Base-by-base conservation (phyloP, 2,113 vertebrate genomes). In the Puffinus mauretanicus region DNA sequence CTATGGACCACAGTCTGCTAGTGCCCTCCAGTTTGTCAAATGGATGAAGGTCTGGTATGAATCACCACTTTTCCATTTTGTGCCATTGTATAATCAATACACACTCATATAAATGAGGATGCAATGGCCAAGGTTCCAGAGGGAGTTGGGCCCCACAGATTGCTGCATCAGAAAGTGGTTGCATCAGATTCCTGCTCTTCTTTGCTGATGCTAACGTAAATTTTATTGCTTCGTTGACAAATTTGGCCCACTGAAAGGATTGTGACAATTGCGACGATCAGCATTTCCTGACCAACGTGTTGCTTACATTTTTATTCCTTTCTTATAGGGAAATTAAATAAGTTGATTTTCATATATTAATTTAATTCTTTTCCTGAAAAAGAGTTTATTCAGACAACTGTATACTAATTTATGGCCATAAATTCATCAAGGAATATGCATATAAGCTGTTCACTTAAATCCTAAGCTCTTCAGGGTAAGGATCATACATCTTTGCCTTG, bases 11-110 rank as follows among this genome's bases (percentile, higher is more conserved):
- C 64, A 67, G 36, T 52, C 34, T 81, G 44, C 71, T 83, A 47
- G 55, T 82, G 80, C 77, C 92, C 92, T 97, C 83, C 76, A 85
- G 90, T 85, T 83, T 88, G 70, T 90, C 47, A 91, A 69, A 86
- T 54, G 76, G 87, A 94, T 66, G 88, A 58, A 86, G 42, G 52
- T 90, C 85, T 89, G 44, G 83, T 93, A 93, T 90, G 93, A 97
- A 94, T 94, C 92, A 96, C 34, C 79, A 91, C 77, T 92, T 87
- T 94, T 91, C 52, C 83, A 72, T 94, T 94, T 96, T 89, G 93
- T 87, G 83, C 86, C 91, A 95, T 8, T 82, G 81, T 90, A 80
- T 89, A 95, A 95, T 97, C 96, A 93, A 94, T 95, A 96, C 29
- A 62, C 32, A 87, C 91, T 94, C 91, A 85, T 58, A 92, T 76